Percentiles rank a stretch among this genome's conserved stretches.
phyloP scores from a whole-genome alignment of 2,113 vertebrate species.

The Noturus placidus region DNA sequence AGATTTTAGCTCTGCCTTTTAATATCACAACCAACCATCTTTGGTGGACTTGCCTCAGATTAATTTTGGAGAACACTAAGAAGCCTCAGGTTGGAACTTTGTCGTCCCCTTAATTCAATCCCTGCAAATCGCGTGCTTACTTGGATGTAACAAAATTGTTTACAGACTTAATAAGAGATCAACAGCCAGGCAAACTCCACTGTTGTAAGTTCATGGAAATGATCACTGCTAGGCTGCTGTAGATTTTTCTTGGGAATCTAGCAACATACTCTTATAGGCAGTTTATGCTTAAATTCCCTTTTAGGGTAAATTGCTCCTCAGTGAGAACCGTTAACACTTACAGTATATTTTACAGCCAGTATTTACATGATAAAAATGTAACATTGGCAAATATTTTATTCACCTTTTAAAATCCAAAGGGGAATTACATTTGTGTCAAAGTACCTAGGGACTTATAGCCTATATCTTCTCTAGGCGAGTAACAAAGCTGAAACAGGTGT shows the following conservation, averaged over 20 bases:
- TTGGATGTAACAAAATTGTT: background rate
- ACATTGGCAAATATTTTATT: background rate
- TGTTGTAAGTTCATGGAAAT: background rate
- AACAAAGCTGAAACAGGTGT: too few relatives aligned
- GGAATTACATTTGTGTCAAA: background rate
- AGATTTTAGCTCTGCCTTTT: background rate
- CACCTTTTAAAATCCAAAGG: background rate
- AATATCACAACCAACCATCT: background rate
- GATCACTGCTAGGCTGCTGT: background rate
- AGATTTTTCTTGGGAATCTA: background rate
- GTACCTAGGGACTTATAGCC: background rate
- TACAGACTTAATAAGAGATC: background rate
- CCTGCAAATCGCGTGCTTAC: background rate
- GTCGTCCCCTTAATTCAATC: background rate
- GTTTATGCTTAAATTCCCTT: background rate
- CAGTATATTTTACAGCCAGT: background rate
- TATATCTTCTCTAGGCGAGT: background rate
- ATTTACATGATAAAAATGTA: background rate
- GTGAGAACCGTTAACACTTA: background rate
- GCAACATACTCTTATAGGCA: background rate
- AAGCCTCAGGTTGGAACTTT: background rate
- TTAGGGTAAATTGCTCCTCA: background rate
- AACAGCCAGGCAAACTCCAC: background rate
- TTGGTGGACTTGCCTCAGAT: background rate
- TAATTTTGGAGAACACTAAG: background rate